These are phyloP conservation scores for Huso huso DNA, from an alignment of 2,797 vertebrate genomes.

Conservation along the genomic window DNA sequence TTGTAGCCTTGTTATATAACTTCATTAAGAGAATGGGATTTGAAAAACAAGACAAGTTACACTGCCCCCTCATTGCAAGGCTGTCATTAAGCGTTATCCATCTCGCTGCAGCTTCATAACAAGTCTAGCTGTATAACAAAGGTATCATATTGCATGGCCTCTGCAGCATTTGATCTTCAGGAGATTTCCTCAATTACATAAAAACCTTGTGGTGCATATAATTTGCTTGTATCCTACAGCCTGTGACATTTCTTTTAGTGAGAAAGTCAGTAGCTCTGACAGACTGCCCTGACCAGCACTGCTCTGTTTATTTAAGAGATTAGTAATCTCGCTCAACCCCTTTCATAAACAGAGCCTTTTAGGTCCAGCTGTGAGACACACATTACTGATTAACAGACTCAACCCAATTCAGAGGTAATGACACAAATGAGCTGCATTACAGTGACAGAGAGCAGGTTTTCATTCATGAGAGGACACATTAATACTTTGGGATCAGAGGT, in stretches of 20 bases:
- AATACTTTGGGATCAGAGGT: too few species aligned
- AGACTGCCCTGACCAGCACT: neutral
- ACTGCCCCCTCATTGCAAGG: too few species aligned
- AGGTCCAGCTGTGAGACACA: neutral
- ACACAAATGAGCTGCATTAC: neutral
- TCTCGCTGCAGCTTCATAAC: too few species aligned
- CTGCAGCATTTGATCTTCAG: too few species aligned
- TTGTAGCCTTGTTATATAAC: too few species aligned
- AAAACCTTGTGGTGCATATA: neutral
- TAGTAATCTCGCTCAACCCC: neutral
- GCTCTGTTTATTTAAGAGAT: neutral
- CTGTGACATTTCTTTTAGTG: neutral
- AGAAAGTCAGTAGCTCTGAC: neutral
- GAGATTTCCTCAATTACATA: too few species aligned
- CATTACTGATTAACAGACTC: conserved; percentile 2
- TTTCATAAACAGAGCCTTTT: neutral
- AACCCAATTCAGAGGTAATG: neutral
- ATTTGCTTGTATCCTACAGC: neutral
- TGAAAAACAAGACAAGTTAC: too few species aligned
- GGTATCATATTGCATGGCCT: too few species aligned
- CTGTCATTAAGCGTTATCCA: too few species aligned
- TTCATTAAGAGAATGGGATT: too few species aligned
- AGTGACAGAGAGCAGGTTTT: neutral
- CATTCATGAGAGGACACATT: neutral
- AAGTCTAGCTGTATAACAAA: too few species aligned